These are phyloP conservation scores for Cisticola juncidis DNA, from an alignment of 2,113 vertebrate genomes.

Conservation along the genomic window DNA sequence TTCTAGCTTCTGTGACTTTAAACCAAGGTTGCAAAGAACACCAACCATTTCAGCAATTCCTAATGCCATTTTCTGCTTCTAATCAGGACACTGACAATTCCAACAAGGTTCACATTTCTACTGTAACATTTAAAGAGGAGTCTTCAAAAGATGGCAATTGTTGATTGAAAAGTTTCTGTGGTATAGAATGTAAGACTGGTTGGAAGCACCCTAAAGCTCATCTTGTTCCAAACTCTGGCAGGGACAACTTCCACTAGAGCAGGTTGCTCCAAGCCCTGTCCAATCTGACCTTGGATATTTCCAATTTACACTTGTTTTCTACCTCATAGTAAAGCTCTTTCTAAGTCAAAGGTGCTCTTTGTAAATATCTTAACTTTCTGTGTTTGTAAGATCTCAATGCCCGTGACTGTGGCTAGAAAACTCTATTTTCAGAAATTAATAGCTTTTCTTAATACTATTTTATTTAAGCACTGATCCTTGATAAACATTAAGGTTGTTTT, in stretches of 20 bases:
- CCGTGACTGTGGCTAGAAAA: neutral
- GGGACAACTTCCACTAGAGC: neutral
- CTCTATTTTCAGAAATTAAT: neutral
- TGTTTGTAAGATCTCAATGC: rapidly evolving
- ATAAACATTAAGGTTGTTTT: neutral
- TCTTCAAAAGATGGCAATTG: neutral
- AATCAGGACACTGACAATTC: neutral
- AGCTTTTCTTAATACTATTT: neutral
- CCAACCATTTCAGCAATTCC: neutral
- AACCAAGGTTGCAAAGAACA: neutral
- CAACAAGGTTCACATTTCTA: neutral
- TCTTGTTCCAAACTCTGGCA: neutral
- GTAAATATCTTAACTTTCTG: neutral
- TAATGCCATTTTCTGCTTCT: neutral
- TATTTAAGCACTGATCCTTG: neutral
- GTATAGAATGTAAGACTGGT: neutral
- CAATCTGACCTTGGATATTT: neutral
- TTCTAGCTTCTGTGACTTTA: neutral
- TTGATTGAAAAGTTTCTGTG: neutral
- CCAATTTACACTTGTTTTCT: neutral
- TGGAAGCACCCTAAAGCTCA: neutral
- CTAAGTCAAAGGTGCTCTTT: neutral
- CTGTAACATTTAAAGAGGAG: neutral
- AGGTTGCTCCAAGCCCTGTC: neutral
- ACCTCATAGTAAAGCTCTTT: neutral